Evolutionary conservation across 2,113 vertebrate species (phyloP).

Genomic region (Hippocampus zosterae): DNA sequence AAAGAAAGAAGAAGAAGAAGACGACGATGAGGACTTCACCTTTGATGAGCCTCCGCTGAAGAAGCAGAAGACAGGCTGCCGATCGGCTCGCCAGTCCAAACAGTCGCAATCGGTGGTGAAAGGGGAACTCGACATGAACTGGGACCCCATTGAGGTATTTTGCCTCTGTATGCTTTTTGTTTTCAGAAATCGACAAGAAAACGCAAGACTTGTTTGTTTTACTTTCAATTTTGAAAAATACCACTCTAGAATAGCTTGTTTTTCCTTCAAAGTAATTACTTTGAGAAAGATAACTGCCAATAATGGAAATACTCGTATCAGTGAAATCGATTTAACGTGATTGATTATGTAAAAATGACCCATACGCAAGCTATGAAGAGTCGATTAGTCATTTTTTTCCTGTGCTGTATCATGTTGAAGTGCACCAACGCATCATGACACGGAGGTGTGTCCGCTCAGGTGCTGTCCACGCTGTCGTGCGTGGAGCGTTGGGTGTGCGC

Average conservation of each 20-base stretch:
- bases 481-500: constrained; percentile 85
- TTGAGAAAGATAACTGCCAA: too few species aligned
- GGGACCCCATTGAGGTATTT: constrained; percentile 86
- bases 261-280: too few species aligned
- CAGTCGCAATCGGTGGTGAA: constrained; percentile 50
- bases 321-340: too few species aligned
- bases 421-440: background rate
- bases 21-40: constrained; percentile 79
- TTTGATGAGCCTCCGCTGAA: constrained; percentile 81
- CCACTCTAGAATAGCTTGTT: too few species aligned
- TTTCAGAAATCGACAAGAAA: background rate
- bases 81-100: constrained; percentile 54
- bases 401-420: background rate
- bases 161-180: background rate
- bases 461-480: constrained; percentile 79
- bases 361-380: too few species aligned
- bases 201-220: too few species aligned
- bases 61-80: constrained; percentile 71
- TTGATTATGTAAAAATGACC: too few species aligned
- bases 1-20: constrained; percentile 81
- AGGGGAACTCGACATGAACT: constrained; percentile 83
- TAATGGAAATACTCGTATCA: too few species aligned
- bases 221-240: too few species aligned
- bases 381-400: too few species aligned
- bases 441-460: constrained; percentile 55